These are phyloP conservation scores for Silurus lanzhouensis DNA, from an alignment of 2,797 vertebrate genomes.

Conservation along the genomic window DNA sequence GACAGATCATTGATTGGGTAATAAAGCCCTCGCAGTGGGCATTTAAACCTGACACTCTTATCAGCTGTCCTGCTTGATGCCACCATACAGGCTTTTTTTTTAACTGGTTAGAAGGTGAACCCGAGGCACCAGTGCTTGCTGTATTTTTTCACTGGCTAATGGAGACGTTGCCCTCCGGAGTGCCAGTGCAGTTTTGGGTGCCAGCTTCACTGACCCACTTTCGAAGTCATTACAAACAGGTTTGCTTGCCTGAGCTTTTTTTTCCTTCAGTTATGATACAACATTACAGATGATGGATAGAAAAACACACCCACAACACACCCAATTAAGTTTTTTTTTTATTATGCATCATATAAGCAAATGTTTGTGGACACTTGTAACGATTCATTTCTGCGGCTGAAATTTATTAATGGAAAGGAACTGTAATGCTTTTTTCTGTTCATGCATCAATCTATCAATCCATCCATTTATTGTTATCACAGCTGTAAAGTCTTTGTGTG, in stretches of 20 bases:
- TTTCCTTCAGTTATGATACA: neutral
- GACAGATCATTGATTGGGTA: neutral
- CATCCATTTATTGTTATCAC: neutral
- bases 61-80: neutral
- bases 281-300: neutral
- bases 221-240: conserved; percentile 39
- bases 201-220: conserved; percentile 53
- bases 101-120: neutral
- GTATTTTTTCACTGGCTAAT: conserved; percentile 16
- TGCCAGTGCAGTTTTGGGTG: conserved; percentile 41
- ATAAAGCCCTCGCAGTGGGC: neutral
- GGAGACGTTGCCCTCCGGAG: conserved; percentile 31
- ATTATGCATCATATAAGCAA: neutral
- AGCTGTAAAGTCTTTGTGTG: neutral
- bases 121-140: neutral
- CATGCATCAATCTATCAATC: too few relatives aligned
- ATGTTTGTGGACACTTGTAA: neutral
- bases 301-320: conserved; percentile 46
- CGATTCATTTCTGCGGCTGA: too few relatives aligned
- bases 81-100: neutral
- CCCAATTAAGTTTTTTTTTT: conserved; percentile 21
- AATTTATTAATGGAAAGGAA: too few relatives aligned
- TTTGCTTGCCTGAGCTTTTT: neutral
- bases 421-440: too few relatives aligned
- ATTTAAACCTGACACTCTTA: neutral